Evolutionary conservation across 64 coral and sea anemone genomes (phyloP), one percentile per base, ranked within the genome.

Genomic region (Actinia equina): DNA sequence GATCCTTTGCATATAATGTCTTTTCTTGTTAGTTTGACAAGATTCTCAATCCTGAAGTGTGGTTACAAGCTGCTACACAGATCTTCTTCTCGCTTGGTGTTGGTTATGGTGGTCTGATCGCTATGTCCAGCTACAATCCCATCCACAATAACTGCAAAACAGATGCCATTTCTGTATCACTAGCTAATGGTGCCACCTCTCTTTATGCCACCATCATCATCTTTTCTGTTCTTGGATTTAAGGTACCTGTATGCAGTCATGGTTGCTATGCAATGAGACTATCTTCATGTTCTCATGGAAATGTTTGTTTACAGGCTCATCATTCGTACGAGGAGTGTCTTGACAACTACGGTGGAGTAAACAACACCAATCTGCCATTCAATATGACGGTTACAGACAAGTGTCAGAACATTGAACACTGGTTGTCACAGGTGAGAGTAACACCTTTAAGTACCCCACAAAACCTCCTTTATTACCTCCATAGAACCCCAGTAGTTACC

Each of bases 91-190:
- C 97, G 8, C 85, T 99, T 3, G 91, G 97, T 81, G 87, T 99
- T 58, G 97, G 92, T 13, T 99, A 93, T 49, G 97, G 97, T 14
- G 83, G 86, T 1, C 86, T 99, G 7, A 99, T 99, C 63, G 97
- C 97, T 7, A 93, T 95, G 89, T 92, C 97, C 17, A 99, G 97
- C 55, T 99, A 99, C 91, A 99, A 99, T 77, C 90, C 93, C 46
- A 87, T 93, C 10, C 91, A 95, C 43, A 99, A 94, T 82, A 94
- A 99, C 78, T 99, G 97, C 42, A 86, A 85, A 46, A 84, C 91
- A 43, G 97, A 99, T 45, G 97, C 97, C 17, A 91, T 99, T 17
- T 69, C 90, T 59, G 91, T 99, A 0, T 99, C 93, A 26, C 43
- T 99, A 1, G 92, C 86, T 60, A 95, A 99, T 44, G 89, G 93